Base-by-base conservation (phyloP, 2,888 invertebrate genomes). In the Diarsia brunnea region DNA sequence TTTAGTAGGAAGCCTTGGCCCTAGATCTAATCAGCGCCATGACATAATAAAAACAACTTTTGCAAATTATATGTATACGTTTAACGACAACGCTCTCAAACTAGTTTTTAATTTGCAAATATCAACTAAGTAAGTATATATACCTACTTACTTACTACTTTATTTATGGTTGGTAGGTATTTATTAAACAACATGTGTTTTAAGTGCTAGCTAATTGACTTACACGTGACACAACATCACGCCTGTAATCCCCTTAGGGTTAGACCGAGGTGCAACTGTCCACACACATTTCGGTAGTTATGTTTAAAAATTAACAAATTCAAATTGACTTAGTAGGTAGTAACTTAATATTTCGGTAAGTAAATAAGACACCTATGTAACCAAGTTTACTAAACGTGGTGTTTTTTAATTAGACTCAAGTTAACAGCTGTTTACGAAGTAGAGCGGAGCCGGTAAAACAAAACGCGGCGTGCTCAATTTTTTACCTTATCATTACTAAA, bases 401-500 rank as follows among this genome's bases (percentile, higher is more conserved):
- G 60, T 21, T 80, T 78, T 55, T 63, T 53, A 19, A 24, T 24
- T 58, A 24, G 12, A 16, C 16, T 11, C 24, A 47, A n/a, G 21
- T 67, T 51, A 14, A 67, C 63, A 78, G 75, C 45, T 78, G 51
- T 75, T 55, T 47, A 31, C 24, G n/a, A 53, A 81, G 14, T 79
- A 38, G 60, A 47, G 31, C 31, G 49, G 4, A 38, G 74, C 74
- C 16, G 47, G 16, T 49, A 63, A 12, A 75, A 10, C 24, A 49
- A n/a, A 16, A n/a, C 24, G 31, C 19, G 27, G 10, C 8, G n/a
- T 31, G 0, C 2, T 0, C 1, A 16, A 31, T 55, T 31, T 14
- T 24, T 49, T 4, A 58, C 49, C 55, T 55, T 19, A 14, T 38
- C 63, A n/a, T 14, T 14, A 24, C 16, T n/a, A 0, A 51, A 21